These are phyloP conservation scores for Adelognathus sp. DNA, from an alignment of 2,888 invertebrate genomes.

Conservation along the genomic window DNA sequence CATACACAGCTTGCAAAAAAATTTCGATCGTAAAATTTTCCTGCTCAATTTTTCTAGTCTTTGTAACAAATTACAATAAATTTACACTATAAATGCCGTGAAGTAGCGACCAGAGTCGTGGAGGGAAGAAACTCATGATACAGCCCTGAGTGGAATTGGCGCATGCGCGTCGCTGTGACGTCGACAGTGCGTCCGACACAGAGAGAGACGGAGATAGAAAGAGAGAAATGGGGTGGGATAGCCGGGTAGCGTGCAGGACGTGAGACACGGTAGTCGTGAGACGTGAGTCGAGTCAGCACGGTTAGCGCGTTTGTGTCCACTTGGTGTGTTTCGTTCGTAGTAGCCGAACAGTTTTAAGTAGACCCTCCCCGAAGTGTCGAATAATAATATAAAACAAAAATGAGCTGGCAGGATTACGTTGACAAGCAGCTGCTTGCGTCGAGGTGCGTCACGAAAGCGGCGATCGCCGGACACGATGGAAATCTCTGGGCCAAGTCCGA, in stretches of 20 bases:
- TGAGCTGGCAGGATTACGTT: constrained; percentile 99
- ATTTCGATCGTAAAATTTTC: neutral
- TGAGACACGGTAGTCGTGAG: constrained; percentile 72
- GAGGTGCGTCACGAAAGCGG: constrained; percentile 96
- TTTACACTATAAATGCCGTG: neutral
- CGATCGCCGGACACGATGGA: constrained; percentile 97
- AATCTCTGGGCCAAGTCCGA: constrained; percentile 97
- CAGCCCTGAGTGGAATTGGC: constrained; percentile 22
- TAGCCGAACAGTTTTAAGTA: constrained; percentile 69
- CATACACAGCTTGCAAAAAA: neutral
- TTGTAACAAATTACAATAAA: neutral
- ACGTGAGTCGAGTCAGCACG: constrained; percentile 77
- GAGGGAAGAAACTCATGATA: neutral
- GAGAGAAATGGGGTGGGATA: constrained; percentile 30
- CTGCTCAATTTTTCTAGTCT: neutral
- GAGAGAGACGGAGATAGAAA: too few species aligned
- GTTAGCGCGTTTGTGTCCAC: constrained; percentile 74
- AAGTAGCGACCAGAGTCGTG: neutral
- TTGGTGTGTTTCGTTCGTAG: constrained; percentile 71
- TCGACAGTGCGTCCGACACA: constrained; percentile 7
- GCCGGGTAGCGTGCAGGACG: constrained; percentile 58
- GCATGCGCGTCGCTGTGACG: constrained; percentile 38
- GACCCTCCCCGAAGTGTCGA: constrained; percentile 61
- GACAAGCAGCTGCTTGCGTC: constrained; percentile 98
- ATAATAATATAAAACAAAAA: too few species aligned